These are phyloP conservation scores for Chrysomela aeneicollis DNA, from an alignment of 2,888 invertebrate genomes.

Conservation along the genomic window DNA sequence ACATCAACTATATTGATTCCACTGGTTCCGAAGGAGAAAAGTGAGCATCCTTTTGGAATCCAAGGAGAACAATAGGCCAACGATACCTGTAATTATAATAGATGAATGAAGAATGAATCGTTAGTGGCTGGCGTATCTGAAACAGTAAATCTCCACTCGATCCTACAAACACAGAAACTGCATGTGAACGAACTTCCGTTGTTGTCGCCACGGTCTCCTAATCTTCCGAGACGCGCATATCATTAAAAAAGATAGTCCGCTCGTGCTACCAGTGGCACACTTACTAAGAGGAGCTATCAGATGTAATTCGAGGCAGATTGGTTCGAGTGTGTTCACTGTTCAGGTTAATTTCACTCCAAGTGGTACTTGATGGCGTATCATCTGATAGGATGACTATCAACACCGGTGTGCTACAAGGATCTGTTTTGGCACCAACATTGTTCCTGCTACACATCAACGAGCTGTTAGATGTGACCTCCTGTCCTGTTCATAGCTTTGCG, in stretches of 20 bases:
- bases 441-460: too few species aligned
- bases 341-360: background rate
- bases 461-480: too few species aligned
- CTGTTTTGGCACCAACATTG: too few species aligned
- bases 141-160: conserved; percentile 31
- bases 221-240: conserved; percentile 53
- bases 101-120: conserved; percentile 17
- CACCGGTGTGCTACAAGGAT: too few species aligned
- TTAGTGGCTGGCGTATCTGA: conserved; percentile 14
- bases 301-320: too few species aligned
- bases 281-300: conserved; percentile 9
- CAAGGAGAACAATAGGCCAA: conserved; percentile 12
- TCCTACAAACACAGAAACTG: conserved; percentile 51
- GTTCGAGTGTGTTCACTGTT: background rate
- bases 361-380: too few species aligned
- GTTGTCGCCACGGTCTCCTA: conserved; percentile 55
- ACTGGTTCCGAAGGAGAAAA: too few species aligned
- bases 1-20: too few species aligned
- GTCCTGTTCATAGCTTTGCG: too few species aligned
- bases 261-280: conserved; percentile 48
- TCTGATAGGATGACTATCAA: too few species aligned
- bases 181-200: conserved; percentile 55
- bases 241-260: conserved; percentile 52
- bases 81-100: background rate
- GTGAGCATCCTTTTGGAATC: too few species aligned